Conservation (phyloP, 2,113 vertebrate species). For the Dicaeum eximium region DNA sequence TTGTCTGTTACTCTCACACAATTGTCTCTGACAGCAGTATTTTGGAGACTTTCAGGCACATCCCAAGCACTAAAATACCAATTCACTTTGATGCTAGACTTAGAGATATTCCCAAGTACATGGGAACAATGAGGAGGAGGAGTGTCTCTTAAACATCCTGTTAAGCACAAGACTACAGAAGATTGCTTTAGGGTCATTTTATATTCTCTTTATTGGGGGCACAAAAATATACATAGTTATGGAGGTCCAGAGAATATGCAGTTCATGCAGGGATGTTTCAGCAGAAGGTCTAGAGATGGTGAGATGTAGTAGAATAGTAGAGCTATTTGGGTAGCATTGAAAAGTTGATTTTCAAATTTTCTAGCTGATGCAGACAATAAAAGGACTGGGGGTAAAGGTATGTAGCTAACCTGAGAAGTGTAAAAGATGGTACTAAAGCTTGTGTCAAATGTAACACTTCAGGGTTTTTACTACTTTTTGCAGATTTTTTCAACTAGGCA, state of each 20-base stretch:
- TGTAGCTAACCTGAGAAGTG: neutral
- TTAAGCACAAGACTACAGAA: neutral
- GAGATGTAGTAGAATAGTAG: neutral
- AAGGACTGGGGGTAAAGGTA: neutral
- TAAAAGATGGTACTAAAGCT: neutral
- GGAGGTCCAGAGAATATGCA: neutral
- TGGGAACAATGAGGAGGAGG: neutral
- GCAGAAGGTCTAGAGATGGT: neutral
- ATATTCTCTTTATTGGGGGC: neutral
- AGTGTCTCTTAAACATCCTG: neutral
- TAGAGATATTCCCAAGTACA: neutral
- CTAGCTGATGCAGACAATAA: neutral
- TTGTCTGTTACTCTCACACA: neutral
- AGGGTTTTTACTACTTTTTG: neutral
- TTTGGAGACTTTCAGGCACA: neutral
- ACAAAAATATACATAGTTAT: neutral
- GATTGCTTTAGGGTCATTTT: neutral
- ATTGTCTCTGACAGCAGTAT: neutral
- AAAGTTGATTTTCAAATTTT: neutral
- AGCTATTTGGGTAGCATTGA: neutral
- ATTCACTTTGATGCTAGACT: neutral
- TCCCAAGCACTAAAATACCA: neutral
- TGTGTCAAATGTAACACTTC: neutral
- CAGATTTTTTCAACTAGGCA: neutral
- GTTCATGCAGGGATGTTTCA: neutral